phyloP scores from a whole-genome alignment of 2,113 vertebrate genomes.

The Ciconia maguari region DNA sequence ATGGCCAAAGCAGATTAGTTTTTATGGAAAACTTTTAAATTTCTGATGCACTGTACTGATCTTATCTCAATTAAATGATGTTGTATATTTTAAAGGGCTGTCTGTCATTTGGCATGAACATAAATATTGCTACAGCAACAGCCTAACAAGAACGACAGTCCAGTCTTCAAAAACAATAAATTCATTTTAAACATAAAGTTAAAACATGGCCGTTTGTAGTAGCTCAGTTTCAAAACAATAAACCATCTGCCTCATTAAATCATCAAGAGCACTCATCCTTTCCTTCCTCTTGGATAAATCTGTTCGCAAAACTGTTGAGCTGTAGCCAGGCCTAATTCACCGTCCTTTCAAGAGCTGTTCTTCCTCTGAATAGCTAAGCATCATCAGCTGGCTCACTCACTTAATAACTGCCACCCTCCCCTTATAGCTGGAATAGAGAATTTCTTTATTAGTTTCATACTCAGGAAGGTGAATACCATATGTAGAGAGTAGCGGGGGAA shows the following conservation, averaged over 20 bases:
- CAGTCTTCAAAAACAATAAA: not conserved
- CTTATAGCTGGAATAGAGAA: not conserved
- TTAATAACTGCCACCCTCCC: not conserved
- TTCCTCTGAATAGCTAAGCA: not conserved
- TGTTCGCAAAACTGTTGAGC: not conserved
- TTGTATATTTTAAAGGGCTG: not conserved
- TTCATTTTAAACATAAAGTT: not conserved
- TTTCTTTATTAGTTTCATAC: not conserved
- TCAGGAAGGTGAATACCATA: not conserved
- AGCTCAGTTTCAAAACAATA: slow-evolving; percentile 25
- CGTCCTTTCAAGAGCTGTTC: not conserved
- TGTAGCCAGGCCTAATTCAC: slow-evolving; percentile 25
- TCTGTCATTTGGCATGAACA: not conserved
- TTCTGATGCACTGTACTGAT: not conserved
- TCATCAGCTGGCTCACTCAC: not conserved
- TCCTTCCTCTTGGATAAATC: slow-evolving; percentile 22
- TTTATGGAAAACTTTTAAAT: not conserved
- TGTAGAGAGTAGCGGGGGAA: not conserved
- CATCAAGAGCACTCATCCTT: slow-evolving; percentile 17
- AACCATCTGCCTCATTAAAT: slow-evolving; percentile 53
- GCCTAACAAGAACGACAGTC: not conserved
- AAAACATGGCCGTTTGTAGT: not conserved
- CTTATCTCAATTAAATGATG: not conserved
- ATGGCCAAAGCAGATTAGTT: not conserved
- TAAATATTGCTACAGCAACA: not conserved